Evolutionary conservation across 2,888 invertebrate genomes (phyloP).

Genomic region (Athetis lepigone): DNA sequence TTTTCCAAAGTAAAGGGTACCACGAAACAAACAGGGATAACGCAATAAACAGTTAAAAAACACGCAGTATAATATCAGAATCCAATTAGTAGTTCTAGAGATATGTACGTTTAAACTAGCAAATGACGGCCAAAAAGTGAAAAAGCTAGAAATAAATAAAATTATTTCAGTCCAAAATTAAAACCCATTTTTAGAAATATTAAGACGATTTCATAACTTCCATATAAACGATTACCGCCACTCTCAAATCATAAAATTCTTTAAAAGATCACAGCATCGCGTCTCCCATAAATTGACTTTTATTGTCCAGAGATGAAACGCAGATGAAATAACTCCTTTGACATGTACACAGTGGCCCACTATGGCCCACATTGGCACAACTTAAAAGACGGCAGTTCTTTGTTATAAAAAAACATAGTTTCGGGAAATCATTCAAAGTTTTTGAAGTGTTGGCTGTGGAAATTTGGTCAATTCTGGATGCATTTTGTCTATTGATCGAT

Average conservation of each 20-base stretch:
- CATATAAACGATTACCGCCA: neutral
- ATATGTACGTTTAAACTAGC: too few species aligned
- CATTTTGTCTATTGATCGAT: too few species aligned
- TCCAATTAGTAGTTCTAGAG: too few species aligned
- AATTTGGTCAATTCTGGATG: neutral
- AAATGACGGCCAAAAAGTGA: too few species aligned
- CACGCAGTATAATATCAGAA: too few species aligned
- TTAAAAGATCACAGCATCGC: slow-evolving; percentile 25
- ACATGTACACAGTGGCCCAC: neutral
- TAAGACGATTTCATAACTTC: neutral
- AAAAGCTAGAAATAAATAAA: too few species aligned
- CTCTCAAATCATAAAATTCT: slow-evolving; percentile 14
- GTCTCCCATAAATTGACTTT: slow-evolving; percentile 6
- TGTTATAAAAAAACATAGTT: slow-evolving; percentile 1
- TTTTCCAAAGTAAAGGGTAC: too few species aligned
- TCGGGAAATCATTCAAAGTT: neutral
- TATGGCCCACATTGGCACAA: slow-evolving; percentile 9
- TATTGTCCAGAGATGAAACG: slow-evolving; percentile 27
- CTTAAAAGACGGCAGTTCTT: slow-evolving; percentile 2
- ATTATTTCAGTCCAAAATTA: too few species aligned
- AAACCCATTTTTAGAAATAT: neutral
- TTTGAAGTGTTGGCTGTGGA: neutral
- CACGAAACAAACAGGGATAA: too few species aligned
- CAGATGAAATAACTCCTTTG: slow-evolving; percentile 16
- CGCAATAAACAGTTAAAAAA: too few species aligned